Base-by-base conservation (phyloP, 2,888 invertebrate species). In the Plagodis dolabraria region DNA sequence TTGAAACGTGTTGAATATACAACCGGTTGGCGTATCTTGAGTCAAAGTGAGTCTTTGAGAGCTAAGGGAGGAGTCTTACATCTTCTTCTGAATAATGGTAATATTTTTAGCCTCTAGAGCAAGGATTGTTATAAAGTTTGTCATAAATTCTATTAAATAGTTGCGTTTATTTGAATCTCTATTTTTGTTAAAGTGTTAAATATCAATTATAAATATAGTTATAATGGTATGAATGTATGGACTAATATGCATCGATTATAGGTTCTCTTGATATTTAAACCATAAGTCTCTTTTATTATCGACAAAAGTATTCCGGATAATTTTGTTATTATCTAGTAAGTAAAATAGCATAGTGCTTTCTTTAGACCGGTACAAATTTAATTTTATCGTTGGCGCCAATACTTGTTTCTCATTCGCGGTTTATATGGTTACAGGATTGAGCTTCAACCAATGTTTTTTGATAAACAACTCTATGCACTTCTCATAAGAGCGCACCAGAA, bases 1-100 rank as follows among this genome's bases (percentile, higher is more conserved):
- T 79, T 75, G 70, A 75, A 65, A 64, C 70, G 67, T 70, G 70
- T 74, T 64, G 65, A 69, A 65, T 67, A 11, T 11, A n/a, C 44
- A 11, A 52, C 52, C 47, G 57, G 48, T 58, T 47, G 12, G 7
- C 47, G 47, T 22, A 44, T 40, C 55, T 34, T 8, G 33, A 34
- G 38, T 42, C 8, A 8, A 40, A 47, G 33, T 36, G 11, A 12
- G 7, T 7, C 33, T 35, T 45, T 33, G 34, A 50, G 2, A 7
- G 34, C 22, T 35, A 11, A 45, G 9, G 38, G 38, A 22, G 22
- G 22, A 22, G 22, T 22, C 1, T 22, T 4, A 22, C 22, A 22
- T 22, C 22, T 22, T 22, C 22, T 22, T 22, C 22, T 22, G 22
- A 22, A 22, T 22, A 22, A 2, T 22, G 22, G 22, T 22, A 22